Conservation (phyloP, 1,140 invertebrate genomes). For the Halictus rubicundus region DNA sequence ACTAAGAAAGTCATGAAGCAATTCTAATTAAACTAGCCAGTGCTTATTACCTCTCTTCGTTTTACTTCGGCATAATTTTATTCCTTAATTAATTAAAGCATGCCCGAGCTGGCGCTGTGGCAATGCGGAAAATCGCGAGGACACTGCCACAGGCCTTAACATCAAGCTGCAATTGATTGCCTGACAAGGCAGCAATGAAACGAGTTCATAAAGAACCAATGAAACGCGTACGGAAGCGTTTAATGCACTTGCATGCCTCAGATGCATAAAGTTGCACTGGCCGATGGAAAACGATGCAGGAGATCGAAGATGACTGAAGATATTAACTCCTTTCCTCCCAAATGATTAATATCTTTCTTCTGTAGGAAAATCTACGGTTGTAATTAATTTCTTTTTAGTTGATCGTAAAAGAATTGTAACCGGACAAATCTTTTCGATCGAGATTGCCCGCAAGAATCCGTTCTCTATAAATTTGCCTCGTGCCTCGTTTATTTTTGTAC, state of each 20-base stretch:
- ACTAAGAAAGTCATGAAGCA: neutral
- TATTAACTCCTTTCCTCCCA: no score
- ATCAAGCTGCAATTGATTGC: neutral
- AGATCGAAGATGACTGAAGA: neutral
- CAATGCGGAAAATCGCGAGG: neutral
- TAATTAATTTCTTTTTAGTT: neutral
- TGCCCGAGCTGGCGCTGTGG: neutral
- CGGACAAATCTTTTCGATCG: neutral
- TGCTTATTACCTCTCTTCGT: neutral
- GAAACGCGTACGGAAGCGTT: neutral
- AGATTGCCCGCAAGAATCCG: no score
- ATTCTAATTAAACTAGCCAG: slow-evolving; percentile 15
- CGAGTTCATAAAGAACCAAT: slow-evolving; percentile 12
- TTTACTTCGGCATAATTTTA: slow-evolving; percentile 9
- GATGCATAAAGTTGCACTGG: neutral
- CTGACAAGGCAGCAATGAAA: neutral
- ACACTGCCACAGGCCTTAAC: no score
- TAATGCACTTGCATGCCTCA: neutral
- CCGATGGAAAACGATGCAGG: neutral
- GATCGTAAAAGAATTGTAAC: neutral
- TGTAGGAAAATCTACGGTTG: neutral
- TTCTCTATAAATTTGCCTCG: no score
- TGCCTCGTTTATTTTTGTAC: no score
- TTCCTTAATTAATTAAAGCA: slow-evolving; percentile 34
- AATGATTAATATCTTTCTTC: no score